Conservation (phyloP, 2,797 vertebrate genomes). For the Orientallactaga sibirica region DNA sequence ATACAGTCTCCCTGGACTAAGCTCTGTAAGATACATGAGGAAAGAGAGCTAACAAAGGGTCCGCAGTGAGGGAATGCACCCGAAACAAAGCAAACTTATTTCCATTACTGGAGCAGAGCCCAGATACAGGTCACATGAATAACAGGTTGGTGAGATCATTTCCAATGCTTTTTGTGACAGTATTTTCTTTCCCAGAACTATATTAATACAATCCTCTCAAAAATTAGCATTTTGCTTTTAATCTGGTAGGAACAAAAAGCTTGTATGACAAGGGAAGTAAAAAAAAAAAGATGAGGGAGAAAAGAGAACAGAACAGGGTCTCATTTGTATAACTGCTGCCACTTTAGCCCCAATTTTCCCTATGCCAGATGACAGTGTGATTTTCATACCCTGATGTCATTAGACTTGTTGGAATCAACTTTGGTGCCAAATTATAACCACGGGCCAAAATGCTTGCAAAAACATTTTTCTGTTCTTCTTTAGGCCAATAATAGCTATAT, state of each 20-base stretch:
- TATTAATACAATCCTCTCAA: slow-evolving; percentile 53
- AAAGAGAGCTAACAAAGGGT: slow-evolving; percentile 24
- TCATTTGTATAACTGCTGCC: slow-evolving; percentile 8
- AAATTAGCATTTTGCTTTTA: slow-evolving; percentile 48
- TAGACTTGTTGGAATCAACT: not conserved
- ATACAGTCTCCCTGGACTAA: not conserved
- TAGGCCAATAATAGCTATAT: not conserved
- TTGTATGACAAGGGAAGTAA: slow-evolving; percentile 26
- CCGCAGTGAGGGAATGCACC: not conserved
- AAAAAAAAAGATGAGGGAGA: slow-evolving; percentile 9
- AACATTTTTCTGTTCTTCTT: not conserved
- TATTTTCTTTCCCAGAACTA: not conserved
- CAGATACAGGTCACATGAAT: slow-evolving; percentile 56
- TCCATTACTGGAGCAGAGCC: slow-evolving; percentile 52
- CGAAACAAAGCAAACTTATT: slow-evolving; percentile 35
- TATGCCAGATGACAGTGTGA: not conserved
- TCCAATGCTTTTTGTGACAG: slow-evolving; percentile 58
- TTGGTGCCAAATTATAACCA: slow-evolving; percentile 39
- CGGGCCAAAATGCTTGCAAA: not conserved
- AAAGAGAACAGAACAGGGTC: slow-evolving; percentile 36
- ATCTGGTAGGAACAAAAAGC: slow-evolving; percentile 12
- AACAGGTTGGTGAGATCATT: slow-evolving; percentile 71
- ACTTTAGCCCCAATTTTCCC: not conserved
- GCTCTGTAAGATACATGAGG: not conserved
- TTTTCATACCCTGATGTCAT: slow-evolving; percentile 47